Evolutionary conservation across 2,113 vertebrate species (phyloP), one percentile per base, ranked within the genome.

Genomic region (Amphiprion ocellaris): DNA sequence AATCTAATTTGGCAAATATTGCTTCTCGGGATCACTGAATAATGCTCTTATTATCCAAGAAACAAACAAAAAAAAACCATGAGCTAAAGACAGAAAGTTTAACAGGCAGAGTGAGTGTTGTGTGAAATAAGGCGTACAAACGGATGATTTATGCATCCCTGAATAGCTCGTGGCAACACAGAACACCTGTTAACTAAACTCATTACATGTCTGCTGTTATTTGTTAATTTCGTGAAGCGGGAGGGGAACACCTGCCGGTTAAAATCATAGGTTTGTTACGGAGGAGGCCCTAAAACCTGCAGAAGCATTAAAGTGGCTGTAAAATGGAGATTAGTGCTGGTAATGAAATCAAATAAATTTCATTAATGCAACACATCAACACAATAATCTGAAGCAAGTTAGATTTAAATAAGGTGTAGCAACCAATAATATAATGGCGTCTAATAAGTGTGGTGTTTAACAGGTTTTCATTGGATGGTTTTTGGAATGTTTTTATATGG

Each of bases 1-100:
- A 61, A 66, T 86, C 67, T 90, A 75, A 87, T 88, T 86, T 89
- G 63, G 85, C 78, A 91, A 91, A 91, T 82, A 84, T 84, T 88
- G 74, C 83, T 89, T 86, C 82, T 79, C 3, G 71, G 82, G 85
- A 89, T 87, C 73, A 53, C 66, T 87, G 90, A 94, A 92, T 81
- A 87, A 92, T 85, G 73, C 83, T 71, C 69, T 89, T 88, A 91
- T 84, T 88, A 74, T 85, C 84, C 85, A 58, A 41, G 61, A 74
- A 59, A 4, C 37, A 77, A 60, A 77, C 64, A 7, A 7, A 6
- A 30, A 4, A 1, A 30, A 30, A 4, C 0, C 56, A 69, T 30
- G 30, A 63, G 84, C 90, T 78, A 90, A 78, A 80, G 63, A 89
- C 56, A 87, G 46, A 78, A 68, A 24, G 76, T 89, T 74, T 60